These are phyloP conservation scores for Steinernema hermaphroditum DNA, from an alignment of 2,888 invertebrate genomes.

Conservation along the genomic window DNA sequence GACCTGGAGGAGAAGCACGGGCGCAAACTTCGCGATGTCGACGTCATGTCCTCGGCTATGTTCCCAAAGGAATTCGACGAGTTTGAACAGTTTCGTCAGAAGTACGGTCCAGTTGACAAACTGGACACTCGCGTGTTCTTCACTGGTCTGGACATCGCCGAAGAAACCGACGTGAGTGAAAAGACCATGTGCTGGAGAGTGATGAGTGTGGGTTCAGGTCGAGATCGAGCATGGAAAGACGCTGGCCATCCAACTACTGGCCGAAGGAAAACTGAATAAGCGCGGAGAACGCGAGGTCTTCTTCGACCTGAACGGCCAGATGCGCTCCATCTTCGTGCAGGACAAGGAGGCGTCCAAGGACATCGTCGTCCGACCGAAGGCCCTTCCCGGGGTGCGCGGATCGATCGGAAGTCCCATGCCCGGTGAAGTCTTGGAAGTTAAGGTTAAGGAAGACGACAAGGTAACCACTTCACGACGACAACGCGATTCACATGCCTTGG, in stretches of 20 bases:
- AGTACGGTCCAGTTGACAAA: constrained; percentile 92
- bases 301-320: constrained; percentile 96
- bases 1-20: constrained; percentile 81
- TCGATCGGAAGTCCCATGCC: constrained; percentile 99
- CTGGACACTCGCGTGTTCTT: constrained; percentile 92
- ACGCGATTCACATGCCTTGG: background rate
- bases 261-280: constrained; percentile 78
- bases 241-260: constrained; percentile 87
- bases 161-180: constrained; percentile 73
- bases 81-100: constrained; percentile 81
- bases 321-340: constrained; percentile 87
- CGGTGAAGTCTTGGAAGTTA: constrained; percentile 87
- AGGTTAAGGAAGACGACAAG: constrained; percentile 87
- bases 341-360: constrained; percentile 84
- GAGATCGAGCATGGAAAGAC: constrained; percentile 94
- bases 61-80: constrained; percentile 93
- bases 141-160: constrained; percentile 84
- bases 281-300: constrained; percentile 94
- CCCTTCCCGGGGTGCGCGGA: constrained; percentile 81
- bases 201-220: constrained; percentile 77
- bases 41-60: constrained; percentile 93
- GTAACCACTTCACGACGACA: constrained; percentile 50
- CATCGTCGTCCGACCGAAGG: constrained; percentile 91
- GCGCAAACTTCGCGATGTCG: constrained; percentile 70
- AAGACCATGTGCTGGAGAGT: too few relatives aligned